Conservation (phyloP, 2,113 vertebrate genomes). For the Hemichromis elongatus region DNA sequence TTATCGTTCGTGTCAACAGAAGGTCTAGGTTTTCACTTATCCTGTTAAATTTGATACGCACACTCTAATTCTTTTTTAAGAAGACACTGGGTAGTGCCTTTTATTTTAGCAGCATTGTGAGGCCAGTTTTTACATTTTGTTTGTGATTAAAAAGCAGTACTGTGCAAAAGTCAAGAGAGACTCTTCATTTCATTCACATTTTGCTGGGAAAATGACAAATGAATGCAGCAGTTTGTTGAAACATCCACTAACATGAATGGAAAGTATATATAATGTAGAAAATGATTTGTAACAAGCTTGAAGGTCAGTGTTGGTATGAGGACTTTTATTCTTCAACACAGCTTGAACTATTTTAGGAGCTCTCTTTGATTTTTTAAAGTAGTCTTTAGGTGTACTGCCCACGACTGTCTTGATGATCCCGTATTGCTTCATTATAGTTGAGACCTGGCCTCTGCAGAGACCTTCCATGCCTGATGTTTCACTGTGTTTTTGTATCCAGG, state of each 20-base stretch:
- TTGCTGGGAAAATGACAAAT: neutral
- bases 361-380: neutral
- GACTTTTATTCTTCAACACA: neutral
- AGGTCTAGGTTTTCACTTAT: neutral
- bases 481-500: neutral
- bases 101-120: neutral
- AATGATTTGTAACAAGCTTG: fast-evolving
- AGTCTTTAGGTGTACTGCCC: neutral
- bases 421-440: neutral
- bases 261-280: neutral
- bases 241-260: neutral
- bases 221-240: neutral
- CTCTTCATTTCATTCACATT: fast-evolving
- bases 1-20: neutral
- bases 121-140: neutral
- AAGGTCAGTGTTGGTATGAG: neutral
- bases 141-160: neutral
- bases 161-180: neutral
- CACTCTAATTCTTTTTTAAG: neutral
- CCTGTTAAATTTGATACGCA: neutral
- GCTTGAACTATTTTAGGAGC: neutral
- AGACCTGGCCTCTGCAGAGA: neutral
- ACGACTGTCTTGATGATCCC: neutral
- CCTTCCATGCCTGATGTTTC: neutral
- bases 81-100: neutral